Evolutionary conservation across 1,140 invertebrate genomes (phyloP).

Genomic region (Drosophila arizonae): DNA sequence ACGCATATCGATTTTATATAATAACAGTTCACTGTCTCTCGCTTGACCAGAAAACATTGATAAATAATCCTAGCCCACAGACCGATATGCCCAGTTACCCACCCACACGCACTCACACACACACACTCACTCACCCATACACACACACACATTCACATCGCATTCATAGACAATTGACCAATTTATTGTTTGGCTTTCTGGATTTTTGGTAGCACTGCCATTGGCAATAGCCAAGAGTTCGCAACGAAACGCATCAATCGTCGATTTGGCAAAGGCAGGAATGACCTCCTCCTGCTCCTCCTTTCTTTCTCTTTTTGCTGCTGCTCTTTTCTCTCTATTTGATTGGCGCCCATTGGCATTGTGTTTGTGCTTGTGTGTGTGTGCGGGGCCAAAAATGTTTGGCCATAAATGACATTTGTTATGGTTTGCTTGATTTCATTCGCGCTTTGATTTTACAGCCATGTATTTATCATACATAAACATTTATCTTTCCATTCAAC

Average conservation of each 20-base stretch:
- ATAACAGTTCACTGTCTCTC: constrained; percentile 60
- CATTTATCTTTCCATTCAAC: constrained; percentile 66
- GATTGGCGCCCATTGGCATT: not conserved
- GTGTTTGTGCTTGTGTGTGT: not conserved
- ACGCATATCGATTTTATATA: constrained; percentile 60
- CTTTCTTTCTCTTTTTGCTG: not conserved
- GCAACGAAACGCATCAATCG: constrained; percentile 70
- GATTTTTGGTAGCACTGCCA: constrained; percentile 27
- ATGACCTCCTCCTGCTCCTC: not conserved
- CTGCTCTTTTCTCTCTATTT: not conserved
- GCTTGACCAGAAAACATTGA: constrained; percentile 65
- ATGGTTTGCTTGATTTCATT: constrained; percentile 65
- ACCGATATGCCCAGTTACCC: not conserved
- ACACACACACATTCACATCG: constrained; percentile 7
- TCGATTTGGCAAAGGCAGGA: constrained; percentile 46
- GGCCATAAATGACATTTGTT: constrained; percentile 72
- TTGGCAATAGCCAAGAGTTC: constrained; percentile 52
- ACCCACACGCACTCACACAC: constrained; percentile 9
- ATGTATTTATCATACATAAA: constrained; percentile 68
- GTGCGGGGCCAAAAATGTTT: constrained; percentile 41
- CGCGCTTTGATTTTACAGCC: constrained; percentile 55
- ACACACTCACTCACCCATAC: constrained; percentile 4
- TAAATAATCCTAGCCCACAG: constrained; percentile 51
- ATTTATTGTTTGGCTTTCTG: constrained; percentile 66
- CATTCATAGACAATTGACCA: constrained; percentile 61